Conservation (phyloP, 2,888 invertebrate genomes). For the Conchocele bisecta region DNA sequence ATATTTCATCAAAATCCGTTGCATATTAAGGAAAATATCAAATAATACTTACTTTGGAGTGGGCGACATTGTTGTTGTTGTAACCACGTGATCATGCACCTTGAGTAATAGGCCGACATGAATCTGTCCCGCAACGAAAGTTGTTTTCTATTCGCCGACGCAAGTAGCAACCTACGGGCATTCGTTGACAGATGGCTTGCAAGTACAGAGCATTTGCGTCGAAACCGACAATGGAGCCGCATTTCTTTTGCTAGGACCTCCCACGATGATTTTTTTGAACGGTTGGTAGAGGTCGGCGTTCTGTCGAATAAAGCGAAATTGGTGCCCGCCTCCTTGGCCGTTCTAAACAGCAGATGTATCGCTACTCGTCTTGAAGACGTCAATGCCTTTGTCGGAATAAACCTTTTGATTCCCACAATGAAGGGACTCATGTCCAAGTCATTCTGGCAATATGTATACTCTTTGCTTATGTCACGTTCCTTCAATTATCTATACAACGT, state of each 20-base stretch:
- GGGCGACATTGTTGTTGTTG: too few species aligned
- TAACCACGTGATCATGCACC: too few species aligned
- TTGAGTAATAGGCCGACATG: constrained; percentile 18
- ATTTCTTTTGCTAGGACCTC: constrained; percentile 15
- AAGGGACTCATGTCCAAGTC: too few species aligned
- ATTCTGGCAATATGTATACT: too few species aligned
- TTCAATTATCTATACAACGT: too few species aligned
- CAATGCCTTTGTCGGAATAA: constrained; percentile 29
- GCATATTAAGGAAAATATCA: too few species aligned
- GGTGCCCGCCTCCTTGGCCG: neutral
- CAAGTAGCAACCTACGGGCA: constrained; percentile 36
- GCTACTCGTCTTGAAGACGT: constrained; percentile 38
- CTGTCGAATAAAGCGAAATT: constrained; percentile 18
- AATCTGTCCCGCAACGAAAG: constrained; percentile 32
- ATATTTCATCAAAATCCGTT: too few species aligned
- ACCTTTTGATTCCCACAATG: constrained; percentile 2
- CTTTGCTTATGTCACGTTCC: too few species aligned
- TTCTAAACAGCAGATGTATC: constrained; percentile 25
- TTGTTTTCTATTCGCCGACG: constrained; percentile 17
- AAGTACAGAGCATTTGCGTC: constrained; percentile 48
- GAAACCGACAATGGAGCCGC: constrained; percentile 33
- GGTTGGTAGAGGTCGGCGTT: constrained; percentile 19
- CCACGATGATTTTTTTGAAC: constrained; percentile 20
- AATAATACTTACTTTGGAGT: too few species aligned
- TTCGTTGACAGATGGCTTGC: constrained; percentile 21